Base-by-base conservation (phyloP, 2,888 invertebrate species). In the Glyphotaelius pellucidus region DNA sequence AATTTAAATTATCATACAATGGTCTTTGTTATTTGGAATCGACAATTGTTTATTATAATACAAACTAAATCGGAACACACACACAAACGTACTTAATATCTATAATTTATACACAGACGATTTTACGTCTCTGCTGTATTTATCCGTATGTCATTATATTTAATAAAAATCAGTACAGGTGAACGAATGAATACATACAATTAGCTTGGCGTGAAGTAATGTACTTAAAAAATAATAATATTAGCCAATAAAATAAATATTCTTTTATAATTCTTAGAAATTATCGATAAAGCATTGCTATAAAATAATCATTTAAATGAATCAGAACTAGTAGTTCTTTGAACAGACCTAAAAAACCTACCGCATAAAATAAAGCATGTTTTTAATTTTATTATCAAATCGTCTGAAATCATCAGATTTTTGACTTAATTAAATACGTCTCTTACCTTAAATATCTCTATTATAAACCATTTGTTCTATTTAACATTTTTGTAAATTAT, bases 1-100 rank as follows among this genome's bases (percentile, higher is more conserved):
- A 32, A 91, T 91, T 90, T 79, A 91, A 91, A 92, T 92, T 92
- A 92, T 91, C 92, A 92, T 91, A 92, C 92, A 92, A 92, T 92
- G 92, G 92, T 86, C 90, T 91, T 92, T 91, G 91, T 90, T 84
- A 90, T 90, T 85, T 89, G 84, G 80, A 84, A 91, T 85, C 87
- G 91, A 84, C 88, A 85, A 90, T 91, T 88, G 89, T 91, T 89
- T 91, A 89, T 89, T 83, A 67, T 89, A 85, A 89, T 89, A 89
- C n/a, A 86, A 42, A 67, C 67, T 67, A 67, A 67, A 67, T 67
- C 81, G 30, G 32, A 81, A 81, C 32, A 31, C 81, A 32, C 81
- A 86, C 42, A 86, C 35, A 30, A 25, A 25, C 67, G 67, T 9
- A 67, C 25, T 4, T 67, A 67, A 67, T 67, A 67, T 67, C 67